These are phyloP conservation scores for Apogon hyalosoma DNA, from an alignment of 2,797 vertebrate genomes.

Conservation along the genomic window DNA sequence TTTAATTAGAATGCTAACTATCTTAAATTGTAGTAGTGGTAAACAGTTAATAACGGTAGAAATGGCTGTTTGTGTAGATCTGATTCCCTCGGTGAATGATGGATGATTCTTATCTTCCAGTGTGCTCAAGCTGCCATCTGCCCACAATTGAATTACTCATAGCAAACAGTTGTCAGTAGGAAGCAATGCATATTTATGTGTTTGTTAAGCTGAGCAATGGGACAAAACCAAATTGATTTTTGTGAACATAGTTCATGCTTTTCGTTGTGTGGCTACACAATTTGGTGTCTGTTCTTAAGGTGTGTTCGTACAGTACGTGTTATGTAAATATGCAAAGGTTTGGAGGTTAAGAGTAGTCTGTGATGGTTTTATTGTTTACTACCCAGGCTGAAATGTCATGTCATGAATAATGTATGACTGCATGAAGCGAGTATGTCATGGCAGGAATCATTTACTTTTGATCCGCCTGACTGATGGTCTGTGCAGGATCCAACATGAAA, in stretches of 20 bases:
- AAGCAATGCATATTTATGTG: conserved; percentile 11
- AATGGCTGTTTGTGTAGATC: no score
- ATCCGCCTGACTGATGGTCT: conserved; percentile 34
- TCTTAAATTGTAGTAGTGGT: not conserved
- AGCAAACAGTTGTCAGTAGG: conserved; percentile 3
- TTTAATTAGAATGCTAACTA: not conserved
- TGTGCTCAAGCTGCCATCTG: not conserved
- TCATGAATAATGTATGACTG: conserved; percentile 64
- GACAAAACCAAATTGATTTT: not conserved
- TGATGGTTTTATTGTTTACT: not conserved
- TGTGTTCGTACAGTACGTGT: not conserved
- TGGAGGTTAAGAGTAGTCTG: not conserved
- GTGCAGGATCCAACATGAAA: conserved; percentile 21
- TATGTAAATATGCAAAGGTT: not conserved
- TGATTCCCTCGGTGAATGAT: not conserved
- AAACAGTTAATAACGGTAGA: not conserved
- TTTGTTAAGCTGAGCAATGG: conserved; percentile 1
- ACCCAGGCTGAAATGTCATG: not conserved
- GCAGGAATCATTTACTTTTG: conserved; percentile 57
- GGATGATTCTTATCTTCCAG: conserved; percentile 2
- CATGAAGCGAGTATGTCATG: conserved; percentile 15
- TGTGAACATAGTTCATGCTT: not conserved
- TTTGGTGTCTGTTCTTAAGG: not conserved
- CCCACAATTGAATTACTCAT: not conserved
- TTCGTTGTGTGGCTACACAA: not conserved